Percentiles rank a stretch among this genome's conserved stretches.
These are phyloP conservation scores for Hylaea fasciaria DNA, from an alignment of 2,888 invertebrate genomes.

Conservation along the genomic window DNA sequence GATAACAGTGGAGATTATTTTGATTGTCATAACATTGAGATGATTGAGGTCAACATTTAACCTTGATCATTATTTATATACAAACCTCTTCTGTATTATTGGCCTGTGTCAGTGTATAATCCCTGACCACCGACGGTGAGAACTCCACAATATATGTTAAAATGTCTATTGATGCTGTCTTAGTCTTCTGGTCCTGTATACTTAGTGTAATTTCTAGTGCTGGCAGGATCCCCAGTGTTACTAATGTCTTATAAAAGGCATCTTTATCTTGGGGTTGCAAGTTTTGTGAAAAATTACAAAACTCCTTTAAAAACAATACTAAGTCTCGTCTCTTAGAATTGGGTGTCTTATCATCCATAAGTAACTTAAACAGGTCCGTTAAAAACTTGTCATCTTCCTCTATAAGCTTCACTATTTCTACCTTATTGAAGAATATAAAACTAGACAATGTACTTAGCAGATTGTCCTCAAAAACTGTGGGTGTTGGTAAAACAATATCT, in stretches of 20 bases:
- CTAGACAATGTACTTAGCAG: slow-evolving; percentile 98
- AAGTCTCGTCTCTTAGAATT: slow-evolving; percentile 95
- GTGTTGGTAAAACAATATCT: slow-evolving; percentile 99
- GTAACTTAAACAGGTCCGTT: slow-evolving; percentile 95
- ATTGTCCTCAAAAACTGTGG: slow-evolving; percentile 99
- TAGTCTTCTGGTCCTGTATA: slow-evolving; percentile 96
- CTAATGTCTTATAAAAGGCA: slow-evolving; percentile 97
- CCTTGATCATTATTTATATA: slow-evolving; percentile 22
- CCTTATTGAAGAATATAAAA: slow-evolving; percentile 99
- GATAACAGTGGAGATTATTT: slow-evolving; percentile 28
- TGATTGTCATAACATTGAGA: slow-evolving; percentile 27
- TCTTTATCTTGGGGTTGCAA: slow-evolving; percentile 99
- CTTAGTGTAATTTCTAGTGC: slow-evolving; percentile 96
- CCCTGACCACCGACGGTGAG: slow-evolving; percentile 98
- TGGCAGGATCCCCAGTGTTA: slow-evolving; percentile 93
- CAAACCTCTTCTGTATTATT: slow-evolving; percentile 94
- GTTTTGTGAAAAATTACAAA: slow-evolving; percentile 99
- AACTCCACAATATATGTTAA: slow-evolving; percentile 99
- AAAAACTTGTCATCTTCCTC: slow-evolving; percentile 99
- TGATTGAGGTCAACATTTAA: slow-evolving; percentile 30
- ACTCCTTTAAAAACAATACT: slow-evolving; percentile 98
- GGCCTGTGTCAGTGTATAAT: slow-evolving; percentile 97
- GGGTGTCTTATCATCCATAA: slow-evolving; percentile 95
- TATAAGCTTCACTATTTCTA: slow-evolving; percentile 99
- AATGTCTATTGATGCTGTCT: slow-evolving; percentile 98